Percentiles rank a stretch among this genome's conserved stretches.
Evolutionary conservation across 2,797 vertebrate species (phyloP).

Genomic region (Tenualosa ilisha): DNA sequence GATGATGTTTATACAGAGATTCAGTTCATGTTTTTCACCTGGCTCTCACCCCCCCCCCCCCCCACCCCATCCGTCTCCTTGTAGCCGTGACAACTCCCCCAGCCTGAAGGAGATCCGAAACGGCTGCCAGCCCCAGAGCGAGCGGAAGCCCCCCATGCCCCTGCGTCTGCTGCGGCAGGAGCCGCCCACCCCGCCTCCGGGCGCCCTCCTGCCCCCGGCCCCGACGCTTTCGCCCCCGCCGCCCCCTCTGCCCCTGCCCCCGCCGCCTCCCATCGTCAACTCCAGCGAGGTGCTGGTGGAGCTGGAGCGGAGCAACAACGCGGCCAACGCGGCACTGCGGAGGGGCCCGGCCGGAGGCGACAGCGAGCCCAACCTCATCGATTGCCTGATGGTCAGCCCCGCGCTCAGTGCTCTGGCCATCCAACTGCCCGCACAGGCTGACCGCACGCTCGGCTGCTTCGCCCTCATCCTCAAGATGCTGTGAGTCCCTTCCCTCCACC

Average conservation of each 20-base stretch:
- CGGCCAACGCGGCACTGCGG: conserved; percentile 80
- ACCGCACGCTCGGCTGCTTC: conserved; percentile 95
- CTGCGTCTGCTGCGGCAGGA: conserved; percentile 91
- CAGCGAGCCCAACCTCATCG: conserved; percentile 97
- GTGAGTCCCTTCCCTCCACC: conserved; percentile 76
- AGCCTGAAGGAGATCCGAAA: conserved; percentile 98
- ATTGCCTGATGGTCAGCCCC: conserved; percentile 97
- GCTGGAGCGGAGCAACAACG: conserved; percentile 93
- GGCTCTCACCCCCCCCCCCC: neutral
- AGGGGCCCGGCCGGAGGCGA: conserved; percentile 83
- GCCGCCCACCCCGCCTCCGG: conserved; percentile 65
- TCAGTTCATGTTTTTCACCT: neutral
- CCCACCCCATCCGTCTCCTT: neutral
- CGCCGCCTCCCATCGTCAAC: conserved; percentile 83
- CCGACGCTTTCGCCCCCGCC: conserved; percentile 63
- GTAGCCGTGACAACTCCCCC: conserved; percentile 95
- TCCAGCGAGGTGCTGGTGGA: conserved; percentile 96
- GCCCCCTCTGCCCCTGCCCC: conserved; percentile 64
- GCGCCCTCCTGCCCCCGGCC: conserved; percentile 85
- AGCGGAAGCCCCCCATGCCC: conserved; percentile 93
- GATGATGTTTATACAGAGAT: neutral
- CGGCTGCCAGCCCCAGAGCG: conserved; percentile 94
- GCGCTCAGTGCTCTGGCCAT: conserved; percentile 94
- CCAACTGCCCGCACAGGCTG: conserved; percentile 93
- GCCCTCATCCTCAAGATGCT: conserved; percentile 98